Evolutionary conservation across 92 coral and sea anemone genomes (phyloP), one percentile per base, ranked within the genome.

Genomic region (Epizoanthus stellaris): DNA sequence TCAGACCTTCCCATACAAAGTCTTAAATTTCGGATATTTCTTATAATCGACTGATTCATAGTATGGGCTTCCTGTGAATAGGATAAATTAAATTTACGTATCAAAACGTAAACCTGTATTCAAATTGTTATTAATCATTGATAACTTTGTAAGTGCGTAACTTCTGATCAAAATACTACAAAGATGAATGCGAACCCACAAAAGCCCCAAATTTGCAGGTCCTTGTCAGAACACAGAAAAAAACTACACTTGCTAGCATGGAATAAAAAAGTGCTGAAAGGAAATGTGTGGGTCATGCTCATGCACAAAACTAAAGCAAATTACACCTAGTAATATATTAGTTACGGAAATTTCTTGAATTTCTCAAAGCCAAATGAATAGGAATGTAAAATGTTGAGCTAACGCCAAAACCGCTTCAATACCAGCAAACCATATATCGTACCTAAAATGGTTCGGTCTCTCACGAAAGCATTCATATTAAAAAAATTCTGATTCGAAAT

Each of bases 271-370:
- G 56, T 23, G 43, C 21, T 66, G 42, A 66, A 66, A 30, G n/a
- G 34, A 66, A 66, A 30, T 66, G 70, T 15, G 39, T 15, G 34
- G 47, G 73, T 19, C 47, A 14, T 16, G 42, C 42, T 34, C 39
- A 38, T 68, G 47, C 17, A 38, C 49, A 16, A 39, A 68, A 5
- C 21, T 7, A 52, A 52, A 52, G 14, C 56, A 9, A 52, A 52
- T 52, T 52, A 12, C 2, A 52, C 56, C 56, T 52, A 6, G 13
- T 52, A 79, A 79, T 63, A 79, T 79, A 57, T 58, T 3, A 79
- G 56, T 52, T 9, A 79, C 82, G 82, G 69, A 76, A 76, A 60
- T 76, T 38, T 76, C 56, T 76, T 54, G 69, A 59, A 59, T 36
- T 36, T 60, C n/a, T 17, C 17, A 12, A 61, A 40, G 13, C 43